phyloP scores from a whole-genome alignment of 2,797 vertebrate species.

The Bucorvus abyssinicus region DNA sequence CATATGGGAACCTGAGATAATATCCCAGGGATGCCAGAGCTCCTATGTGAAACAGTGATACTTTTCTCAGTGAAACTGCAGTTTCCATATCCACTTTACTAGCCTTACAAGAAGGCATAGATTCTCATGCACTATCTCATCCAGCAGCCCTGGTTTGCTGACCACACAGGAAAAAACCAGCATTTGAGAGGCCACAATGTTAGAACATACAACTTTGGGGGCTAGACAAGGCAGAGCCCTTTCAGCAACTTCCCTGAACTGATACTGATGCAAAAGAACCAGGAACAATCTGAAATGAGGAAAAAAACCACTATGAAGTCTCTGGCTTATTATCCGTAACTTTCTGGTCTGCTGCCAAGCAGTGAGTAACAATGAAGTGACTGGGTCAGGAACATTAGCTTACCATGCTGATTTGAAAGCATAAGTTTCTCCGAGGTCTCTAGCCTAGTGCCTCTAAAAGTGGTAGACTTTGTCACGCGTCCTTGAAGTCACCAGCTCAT shows the following conservation, averaged over 20 bases:
- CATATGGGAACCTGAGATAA: background rate
- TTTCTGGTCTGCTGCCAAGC: conserved; percentile 25
- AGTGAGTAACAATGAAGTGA: background rate
- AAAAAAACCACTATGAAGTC: background rate
- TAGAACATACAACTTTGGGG: background rate
- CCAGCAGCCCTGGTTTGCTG: background rate
- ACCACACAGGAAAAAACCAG: background rate
- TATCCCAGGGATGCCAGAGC: background rate
- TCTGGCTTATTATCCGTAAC: background rate
- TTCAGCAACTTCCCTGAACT: background rate
- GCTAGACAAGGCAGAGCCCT: background rate
- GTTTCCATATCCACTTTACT: background rate
- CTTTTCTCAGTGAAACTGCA: background rate
- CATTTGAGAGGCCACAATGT: background rate
- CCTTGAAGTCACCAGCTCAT: conserved; percentile 46
- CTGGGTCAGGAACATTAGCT: conserved; percentile 10
- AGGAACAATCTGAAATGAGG: background rate
- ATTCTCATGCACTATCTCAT: background rate
- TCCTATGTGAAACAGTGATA: background rate
- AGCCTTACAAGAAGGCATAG: background rate
- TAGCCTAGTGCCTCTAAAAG: conserved; percentile 1
- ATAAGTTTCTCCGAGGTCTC: conserved; percentile 12
- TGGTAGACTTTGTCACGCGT: conserved; percentile 9
- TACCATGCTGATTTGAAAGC: background rate
- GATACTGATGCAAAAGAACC: background rate